Evolutionary conservation across 2,888 invertebrate species (phyloP).

Genomic region (Erynnis tages): DNA sequence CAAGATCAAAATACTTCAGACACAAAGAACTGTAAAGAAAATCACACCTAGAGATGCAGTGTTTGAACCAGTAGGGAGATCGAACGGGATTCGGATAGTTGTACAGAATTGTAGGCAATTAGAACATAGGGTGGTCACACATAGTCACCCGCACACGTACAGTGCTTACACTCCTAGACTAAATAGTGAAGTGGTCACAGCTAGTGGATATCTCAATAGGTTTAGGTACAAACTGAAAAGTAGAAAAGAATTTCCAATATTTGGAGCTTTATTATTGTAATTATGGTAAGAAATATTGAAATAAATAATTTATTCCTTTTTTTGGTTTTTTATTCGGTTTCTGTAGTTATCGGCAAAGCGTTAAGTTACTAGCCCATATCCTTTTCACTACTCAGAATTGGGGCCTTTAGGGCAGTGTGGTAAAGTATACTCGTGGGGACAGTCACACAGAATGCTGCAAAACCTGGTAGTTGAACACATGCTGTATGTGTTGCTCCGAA

Average conservation of each 20-base stretch:
- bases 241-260: slow-evolving; percentile 58
- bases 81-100: slow-evolving; percentile 50
- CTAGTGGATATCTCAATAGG: slow-evolving; percentile 63
- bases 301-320: slow-evolving; percentile 25
- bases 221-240: slow-evolving; percentile 66
- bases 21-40: slow-evolving; percentile 32
- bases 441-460: no score
- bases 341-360: neutral
- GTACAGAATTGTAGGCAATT: slow-evolving; percentile 59
- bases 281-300: slow-evolving; percentile 19
- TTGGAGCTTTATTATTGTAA: slow-evolving; percentile 64
- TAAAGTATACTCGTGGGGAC: no score
- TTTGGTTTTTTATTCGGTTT: neutral
- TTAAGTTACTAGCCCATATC: no score
- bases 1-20: slow-evolving; percentile 50
- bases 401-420: no score
- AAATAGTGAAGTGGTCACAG: slow-evolving; percentile 47
- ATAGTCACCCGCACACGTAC: slow-evolving; percentile 33
- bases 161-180: slow-evolving; percentile 30
- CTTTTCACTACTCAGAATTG: no score
- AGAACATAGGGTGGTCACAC: slow-evolving; percentile 36
- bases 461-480: no score
- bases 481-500: no score
- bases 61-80: slow-evolving; percentile 53
- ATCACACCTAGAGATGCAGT: slow-evolving; percentile 50